Evolutionary conservation across 2,797 vertebrate species (phyloP), one percentile per base, ranked within the genome.

Genomic region (Gymnopithys bicolor): DNA sequence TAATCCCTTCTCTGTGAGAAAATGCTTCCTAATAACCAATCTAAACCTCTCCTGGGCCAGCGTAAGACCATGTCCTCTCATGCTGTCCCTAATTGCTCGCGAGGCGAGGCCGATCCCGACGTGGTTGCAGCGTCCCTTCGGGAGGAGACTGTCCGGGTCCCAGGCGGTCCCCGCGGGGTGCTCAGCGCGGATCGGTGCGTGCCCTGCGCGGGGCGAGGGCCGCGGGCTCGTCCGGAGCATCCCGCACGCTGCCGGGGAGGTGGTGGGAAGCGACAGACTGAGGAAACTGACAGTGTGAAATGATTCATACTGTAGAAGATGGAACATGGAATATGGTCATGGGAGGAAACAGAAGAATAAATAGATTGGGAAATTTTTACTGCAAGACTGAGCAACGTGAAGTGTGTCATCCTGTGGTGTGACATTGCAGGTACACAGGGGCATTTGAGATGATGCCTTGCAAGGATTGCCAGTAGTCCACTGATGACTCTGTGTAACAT

Each of bases 111-210:
- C 0, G 4, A 3, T 1, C 11, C 25, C 10, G 11, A 8, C 4
- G 35, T 43, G 69, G 51, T 43, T 24, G 1, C 59, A 24, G 28
- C 11, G 51, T 25, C 13, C 45, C 22, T 19, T 23, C 11, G 2
- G 32, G 18, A 16, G 74, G 8, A 25, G 27, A 19, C 6, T 5
- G 5, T 4, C 6, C 11, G 0, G 13, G 8, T 25, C 16, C 19
- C 25, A 7, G 14, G 1, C 33, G 5, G 13, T 2, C 0, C 16
- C 1, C 1, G 43, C 35, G 3, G 16, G 1, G 1, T 0, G 48
- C 35, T 16, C 13, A 0, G 1, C 2, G 62, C 1, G 8, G 28
- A 13, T 21, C 28, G 0, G 27, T 1, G 55, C 12, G 0, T 28
- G 22, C 41, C 41, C 41, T 41, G 41, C 16, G 16, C 41, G 43